A percentile compares a stretch with the other conserved stretches of the same genome.
Conservation (phyloP, 2,797 vertebrate genomes). For the Molothrus ater region DNA sequence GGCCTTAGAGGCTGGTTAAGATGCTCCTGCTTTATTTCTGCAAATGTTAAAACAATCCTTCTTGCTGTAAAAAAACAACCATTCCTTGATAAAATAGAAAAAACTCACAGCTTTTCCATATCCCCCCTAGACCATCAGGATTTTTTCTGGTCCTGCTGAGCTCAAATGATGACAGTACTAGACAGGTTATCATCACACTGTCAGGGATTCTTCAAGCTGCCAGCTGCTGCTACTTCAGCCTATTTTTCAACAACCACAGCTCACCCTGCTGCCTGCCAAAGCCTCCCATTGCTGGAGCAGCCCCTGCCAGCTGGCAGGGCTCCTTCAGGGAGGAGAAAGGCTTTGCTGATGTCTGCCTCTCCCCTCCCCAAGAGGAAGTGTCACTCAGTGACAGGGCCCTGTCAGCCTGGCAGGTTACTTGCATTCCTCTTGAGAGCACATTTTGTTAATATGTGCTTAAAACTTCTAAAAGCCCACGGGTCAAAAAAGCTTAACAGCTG, state of each 20-base stretch:
- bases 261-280: slow-evolving; percentile 9
- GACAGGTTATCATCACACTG: slow-evolving; percentile 33
- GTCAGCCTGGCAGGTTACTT: neutral
- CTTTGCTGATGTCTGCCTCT: neutral
- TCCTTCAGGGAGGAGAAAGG: neutral
- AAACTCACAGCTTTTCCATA: neutral
- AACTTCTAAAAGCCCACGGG: neutral
- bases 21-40: neutral
- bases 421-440: neutral
- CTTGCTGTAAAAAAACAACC: neutral
- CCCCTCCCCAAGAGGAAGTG: neutral
- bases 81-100: neutral
- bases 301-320: neutral
- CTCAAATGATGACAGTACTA: neutral
- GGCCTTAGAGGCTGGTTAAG: neutral
- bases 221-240: slow-evolving; percentile 24
- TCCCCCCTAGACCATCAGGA: neutral
- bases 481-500: neutral
- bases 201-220: slow-evolving; percentile 6
- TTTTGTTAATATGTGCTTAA: neutral
- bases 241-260: neutral
- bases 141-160: neutral
- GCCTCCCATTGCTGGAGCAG: neutral
- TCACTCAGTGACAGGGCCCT: neutral
- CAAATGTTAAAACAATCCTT: neutral